These are phyloP conservation scores for Parazoanthus darwini DNA, from an alignment of 92 coral and sea anemone species.

Conservation along the genomic window DNA sequence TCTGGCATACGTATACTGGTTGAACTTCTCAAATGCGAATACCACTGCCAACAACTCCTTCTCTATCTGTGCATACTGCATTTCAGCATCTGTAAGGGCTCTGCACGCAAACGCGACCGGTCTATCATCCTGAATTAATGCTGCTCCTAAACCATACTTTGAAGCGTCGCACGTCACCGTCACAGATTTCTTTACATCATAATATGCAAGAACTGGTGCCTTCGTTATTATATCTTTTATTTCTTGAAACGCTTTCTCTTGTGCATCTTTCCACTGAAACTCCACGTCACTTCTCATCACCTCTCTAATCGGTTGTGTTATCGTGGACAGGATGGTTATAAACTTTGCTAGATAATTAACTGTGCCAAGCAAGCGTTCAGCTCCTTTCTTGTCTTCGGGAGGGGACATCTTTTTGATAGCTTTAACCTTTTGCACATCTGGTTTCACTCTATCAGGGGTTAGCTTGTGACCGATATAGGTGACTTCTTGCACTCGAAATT, in stretches of 20 bases:
- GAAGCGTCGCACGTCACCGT: conserved; percentile 13
- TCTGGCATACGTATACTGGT: conserved; percentile 22
- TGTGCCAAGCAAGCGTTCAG: conserved; percentile 27
- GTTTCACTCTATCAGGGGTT: conserved; percentile 25
- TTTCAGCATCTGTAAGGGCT: no score
- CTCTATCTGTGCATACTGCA: no score
- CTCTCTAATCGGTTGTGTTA: conserved; percentile 19
- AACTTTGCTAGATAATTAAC: conserved; percentile 29
- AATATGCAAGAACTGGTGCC: conserved; percentile 22
- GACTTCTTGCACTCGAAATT: conserved; percentile 46
- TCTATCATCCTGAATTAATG: no score
- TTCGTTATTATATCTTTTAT: conserved; percentile 10
- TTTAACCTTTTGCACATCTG: conserved; percentile 36
- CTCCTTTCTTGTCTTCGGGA: conserved; percentile 33
- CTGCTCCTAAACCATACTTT: conserved; percentile 21
- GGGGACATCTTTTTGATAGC: conserved; percentile 40
- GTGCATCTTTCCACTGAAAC: conserved; percentile 11
- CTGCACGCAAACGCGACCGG: no score
- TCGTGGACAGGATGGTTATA: conserved; percentile 20
- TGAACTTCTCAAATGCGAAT: conserved; percentile 1
- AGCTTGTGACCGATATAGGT: conserved; percentile 55
- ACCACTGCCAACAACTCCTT: no score
- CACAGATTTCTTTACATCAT: neutral
- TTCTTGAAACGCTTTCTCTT: neutral
- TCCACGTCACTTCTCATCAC: neutral